Evolutionary conservation across 92 coral and sea anemone genomes (phyloP).

Genomic region (Phenganax marumi): DNA sequence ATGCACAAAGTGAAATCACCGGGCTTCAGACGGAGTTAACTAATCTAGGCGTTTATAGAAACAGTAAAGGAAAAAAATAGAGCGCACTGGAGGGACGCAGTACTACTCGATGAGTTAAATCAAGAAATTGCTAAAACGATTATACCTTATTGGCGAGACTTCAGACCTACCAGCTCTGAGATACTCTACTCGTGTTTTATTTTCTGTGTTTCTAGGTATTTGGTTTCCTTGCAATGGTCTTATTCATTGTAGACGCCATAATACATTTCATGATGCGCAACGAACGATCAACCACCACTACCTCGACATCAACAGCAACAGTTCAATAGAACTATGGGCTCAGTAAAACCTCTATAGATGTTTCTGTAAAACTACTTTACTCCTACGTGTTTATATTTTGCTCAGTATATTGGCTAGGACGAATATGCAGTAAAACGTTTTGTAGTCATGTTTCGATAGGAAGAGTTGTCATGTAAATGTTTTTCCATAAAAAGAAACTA

Average conservation of each 20-base stretch:
- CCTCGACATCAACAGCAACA: background rate
- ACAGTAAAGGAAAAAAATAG: too few species aligned
- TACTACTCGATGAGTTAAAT: too few species aligned
- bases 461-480: too few species aligned
- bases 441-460: too few species aligned
- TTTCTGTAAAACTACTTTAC: background rate
- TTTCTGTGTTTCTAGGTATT: conserved; percentile 10
- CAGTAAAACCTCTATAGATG: background rate
- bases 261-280: background rate
- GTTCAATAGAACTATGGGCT: background rate
- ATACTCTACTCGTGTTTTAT: background rate
- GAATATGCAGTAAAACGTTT: too few species aligned
- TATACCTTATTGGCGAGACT: background rate
- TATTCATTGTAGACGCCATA: conserved; percentile 3
- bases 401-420: too few species aligned
- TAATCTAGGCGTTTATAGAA: too few species aligned
- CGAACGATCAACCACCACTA: background rate
- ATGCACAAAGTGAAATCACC: too few species aligned
- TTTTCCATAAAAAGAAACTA: too few species aligned
- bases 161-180: background rate
- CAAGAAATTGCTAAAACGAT: background rate
- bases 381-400: too few species aligned
- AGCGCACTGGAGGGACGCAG: too few species aligned
- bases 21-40: too few species aligned
- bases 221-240: conserved; percentile 35